These are phyloP conservation scores for Isoperla grammatica DNA, from an alignment of 2,888 invertebrate species.

Conservation along the genomic window DNA sequence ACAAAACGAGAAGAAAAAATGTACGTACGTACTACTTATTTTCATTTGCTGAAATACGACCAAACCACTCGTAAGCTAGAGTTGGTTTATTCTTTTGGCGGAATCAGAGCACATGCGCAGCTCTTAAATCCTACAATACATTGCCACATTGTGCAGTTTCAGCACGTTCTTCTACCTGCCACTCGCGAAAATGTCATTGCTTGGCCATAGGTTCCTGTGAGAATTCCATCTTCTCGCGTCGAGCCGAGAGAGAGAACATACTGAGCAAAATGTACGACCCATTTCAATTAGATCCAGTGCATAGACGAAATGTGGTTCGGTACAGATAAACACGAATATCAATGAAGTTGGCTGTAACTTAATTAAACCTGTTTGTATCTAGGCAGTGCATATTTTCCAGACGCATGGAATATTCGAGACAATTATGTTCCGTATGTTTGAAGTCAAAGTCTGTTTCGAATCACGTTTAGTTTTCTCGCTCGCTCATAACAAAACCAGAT, in stretches of 20 bases:
- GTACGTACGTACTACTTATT: slow-evolving; percentile 4
- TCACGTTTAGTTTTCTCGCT: too few species aligned
- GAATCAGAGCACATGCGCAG: not conserved
- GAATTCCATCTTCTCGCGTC: slow-evolving; percentile 8
- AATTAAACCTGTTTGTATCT: too few species aligned
- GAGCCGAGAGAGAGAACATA: not conserved
- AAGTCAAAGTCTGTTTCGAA: too few species aligned
- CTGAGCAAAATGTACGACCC: not conserved
- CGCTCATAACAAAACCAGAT: too few species aligned
- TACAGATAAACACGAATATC: too few species aligned
- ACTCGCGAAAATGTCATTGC: slow-evolving; percentile 11
- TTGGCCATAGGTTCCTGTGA: slow-evolving; percentile 2
- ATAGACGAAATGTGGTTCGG: too few species aligned
- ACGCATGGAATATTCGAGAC: too few species aligned
- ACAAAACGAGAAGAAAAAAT: slow-evolving; percentile 1
- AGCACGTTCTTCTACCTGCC: slow-evolving; percentile 8
- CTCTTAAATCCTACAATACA: slow-evolving; percentile 15
- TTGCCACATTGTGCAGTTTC: not conserved
- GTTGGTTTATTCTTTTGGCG: slow-evolving; percentile 13
- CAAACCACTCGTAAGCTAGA: not conserved
- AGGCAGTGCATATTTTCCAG: too few species aligned
- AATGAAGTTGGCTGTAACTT: too few species aligned
- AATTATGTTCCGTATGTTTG: too few species aligned
- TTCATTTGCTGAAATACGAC: slow-evolving; percentile 10
- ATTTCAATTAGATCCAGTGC: too few species aligned